Base-by-base conservation (phyloP, 2,797 vertebrate genomes). In the Clamator glandarius region DNA sequence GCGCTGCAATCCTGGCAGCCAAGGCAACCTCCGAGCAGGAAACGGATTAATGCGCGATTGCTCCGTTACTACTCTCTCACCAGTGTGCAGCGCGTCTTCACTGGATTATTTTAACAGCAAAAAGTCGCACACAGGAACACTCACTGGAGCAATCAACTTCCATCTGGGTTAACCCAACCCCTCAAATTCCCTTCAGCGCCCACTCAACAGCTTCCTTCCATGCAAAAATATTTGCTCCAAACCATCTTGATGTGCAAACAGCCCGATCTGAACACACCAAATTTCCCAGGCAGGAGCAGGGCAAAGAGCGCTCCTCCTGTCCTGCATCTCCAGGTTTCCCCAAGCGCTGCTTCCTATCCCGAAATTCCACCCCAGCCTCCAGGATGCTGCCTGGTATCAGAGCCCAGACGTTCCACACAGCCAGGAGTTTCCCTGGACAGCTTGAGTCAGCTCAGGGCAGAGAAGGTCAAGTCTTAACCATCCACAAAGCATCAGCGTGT, bases 71-170 rank as follows among this genome's bases (percentile, higher is more conserved):
- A 18, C 20, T 25, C 90, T 75, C 86, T 58, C 61, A 20, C 10
- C n/a, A 70, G 89, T 5, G 0, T 14, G 84, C 5, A 69, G 86
- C 7, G 12, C 4, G 3, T 63, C 92, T 87, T 87, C 9, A 26
- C 77, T 72, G 84, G 88, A 95, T 93, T 70, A 84, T 84, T 96
- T 95, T 89, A 96, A 82, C 81, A 89, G 96, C 81, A 68, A 8
- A 48, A 76, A 88, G 26, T 79, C 42, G 1, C 11, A 33, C 58
- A 31, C 29, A 15, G 54, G 51, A 94, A 75, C 55, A 5, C 79
- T 87, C 15, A 1, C 64, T 44, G 61, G 23, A 63, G 86, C 82
- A 86, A 79, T 77, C 78, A 51, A 81, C 78, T 90, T 93, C 90
- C 94, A 85, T 69, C 84, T 79, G 93, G 81, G 84, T 88, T 94